Evolutionary conservation across 2,888 invertebrate species (phyloP).

Genomic region (Pristionchus maxplancki): DNA sequence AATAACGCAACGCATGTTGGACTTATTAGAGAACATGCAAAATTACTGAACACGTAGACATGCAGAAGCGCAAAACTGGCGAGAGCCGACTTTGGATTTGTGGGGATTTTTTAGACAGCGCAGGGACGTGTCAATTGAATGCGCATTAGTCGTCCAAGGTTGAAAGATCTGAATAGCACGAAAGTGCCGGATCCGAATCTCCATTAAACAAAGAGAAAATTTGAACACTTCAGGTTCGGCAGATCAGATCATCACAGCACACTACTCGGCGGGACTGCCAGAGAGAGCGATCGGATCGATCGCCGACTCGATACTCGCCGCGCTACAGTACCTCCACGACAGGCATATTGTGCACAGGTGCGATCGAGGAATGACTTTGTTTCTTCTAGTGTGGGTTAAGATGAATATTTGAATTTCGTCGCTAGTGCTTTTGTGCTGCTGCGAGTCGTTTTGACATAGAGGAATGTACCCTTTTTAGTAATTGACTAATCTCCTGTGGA

Average conservation of each 20-base stretch:
- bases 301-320: constrained; percentile 82
- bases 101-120: background rate
- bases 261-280: constrained; percentile 83
- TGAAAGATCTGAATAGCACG: background rate
- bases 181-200: background rate
- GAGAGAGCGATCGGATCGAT: constrained; percentile 89
- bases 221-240: constrained; percentile 39
- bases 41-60: too few relatives aligned
- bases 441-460: background rate
- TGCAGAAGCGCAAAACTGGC: too few relatives aligned
- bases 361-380: constrained; percentile 83
- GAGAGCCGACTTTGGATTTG: too few relatives aligned
- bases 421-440: too few relatives aligned
- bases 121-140: background rate
- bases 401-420: too few relatives aligned
- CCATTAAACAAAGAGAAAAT: background rate
- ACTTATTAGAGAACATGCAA: too few relatives aligned
- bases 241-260: constrained; percentile 10
- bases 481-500: background rate
- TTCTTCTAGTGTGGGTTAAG: constrained; percentile 76
- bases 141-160: background rate
- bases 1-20: too few relatives aligned
- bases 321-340: constrained; percentile 89
- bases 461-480: background rate
- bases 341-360: constrained; percentile 90